These are phyloP conservation scores for Lycocerus yunnanus DNA, from an alignment of 2,888 invertebrate species.

Conservation along the genomic window DNA sequence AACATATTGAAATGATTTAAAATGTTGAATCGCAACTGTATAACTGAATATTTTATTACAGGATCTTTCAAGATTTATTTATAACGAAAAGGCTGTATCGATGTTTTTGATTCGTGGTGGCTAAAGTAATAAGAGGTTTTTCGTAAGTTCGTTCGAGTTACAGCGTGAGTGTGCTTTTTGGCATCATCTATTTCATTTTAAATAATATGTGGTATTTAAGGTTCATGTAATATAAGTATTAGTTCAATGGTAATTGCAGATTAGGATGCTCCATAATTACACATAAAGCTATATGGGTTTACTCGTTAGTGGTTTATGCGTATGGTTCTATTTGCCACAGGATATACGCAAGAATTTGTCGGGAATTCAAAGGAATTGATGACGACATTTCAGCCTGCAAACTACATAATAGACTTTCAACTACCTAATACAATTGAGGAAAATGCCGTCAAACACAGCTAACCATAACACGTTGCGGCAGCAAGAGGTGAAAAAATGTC, in stretches of 20 bases:
- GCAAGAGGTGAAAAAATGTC: too few relatives aligned
- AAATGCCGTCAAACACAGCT: too few relatives aligned
- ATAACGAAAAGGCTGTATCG: not conserved
- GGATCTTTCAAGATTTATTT: not conserved
- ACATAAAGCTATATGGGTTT: not conserved
- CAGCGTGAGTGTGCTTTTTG: not conserved
- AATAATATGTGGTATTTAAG: too few relatives aligned
- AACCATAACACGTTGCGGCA: too few relatives aligned
- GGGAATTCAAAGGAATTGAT: constrained; percentile 9
- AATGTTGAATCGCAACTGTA: not conserved
- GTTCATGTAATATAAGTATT: not conserved
- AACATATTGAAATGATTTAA: not conserved
- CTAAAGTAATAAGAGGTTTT: too few relatives aligned
- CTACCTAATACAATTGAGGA: not conserved
- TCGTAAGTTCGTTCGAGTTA: not conserved
- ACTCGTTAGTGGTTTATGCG: constrained; percentile 3
- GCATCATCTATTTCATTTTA: too few relatives aligned
- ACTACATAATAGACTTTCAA: not conserved
- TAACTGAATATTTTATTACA: not conserved
- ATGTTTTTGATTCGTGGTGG: not conserved
- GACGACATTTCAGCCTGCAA: not conserved
- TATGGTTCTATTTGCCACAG: not conserved
- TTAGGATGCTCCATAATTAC: not conserved
- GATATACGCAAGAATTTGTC: constrained; percentile 8
- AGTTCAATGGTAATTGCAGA: not conserved